phyloP scores from a whole-genome alignment of 1,140 invertebrate species.

The Ericerus pela region DNA sequence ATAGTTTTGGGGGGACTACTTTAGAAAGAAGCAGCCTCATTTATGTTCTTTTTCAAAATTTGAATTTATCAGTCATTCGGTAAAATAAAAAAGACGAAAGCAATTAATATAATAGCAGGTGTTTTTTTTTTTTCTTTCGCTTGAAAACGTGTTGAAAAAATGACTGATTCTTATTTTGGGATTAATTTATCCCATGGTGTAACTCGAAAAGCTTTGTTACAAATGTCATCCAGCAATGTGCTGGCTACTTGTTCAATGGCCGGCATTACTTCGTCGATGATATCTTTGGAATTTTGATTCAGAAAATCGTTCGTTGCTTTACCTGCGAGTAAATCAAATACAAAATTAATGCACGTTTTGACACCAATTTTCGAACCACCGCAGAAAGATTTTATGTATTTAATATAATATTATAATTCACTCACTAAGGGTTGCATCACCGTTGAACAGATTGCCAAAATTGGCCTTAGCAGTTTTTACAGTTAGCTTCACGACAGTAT shows the following conservation, averaged over 20 bases:
- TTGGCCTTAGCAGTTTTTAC: slow-evolving; percentile 39
- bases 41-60: no score
- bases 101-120: no score
- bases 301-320: slow-evolving; percentile 34
- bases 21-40: no score
- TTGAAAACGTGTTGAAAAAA: background rate
- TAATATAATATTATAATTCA: slow-evolving; percentile 26
- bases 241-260: slow-evolving; percentile 35
- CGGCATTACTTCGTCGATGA: slow-evolving; percentile 35
- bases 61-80: no score
- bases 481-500: slow-evolving; percentile 21
- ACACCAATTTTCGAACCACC: slow-evolving; percentile 6
- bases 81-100: no score
- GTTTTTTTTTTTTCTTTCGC: no score
- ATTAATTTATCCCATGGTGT: slow-evolving; percentile 35
- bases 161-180: slow-evolving; percentile 16
- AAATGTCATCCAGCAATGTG: slow-evolving; percentile 37
- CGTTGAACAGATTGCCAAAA: slow-evolving; percentile 52
- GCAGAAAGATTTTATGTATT: slow-evolving; percentile 19
- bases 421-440: slow-evolving; percentile 41
- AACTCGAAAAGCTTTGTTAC: slow-evolving; percentile 36
- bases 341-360: background rate
- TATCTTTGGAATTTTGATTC: slow-evolving; percentile 34
- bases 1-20: no score
- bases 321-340: slow-evolving; percentile 17